Conservation (phyloP, 2,113 vertebrate genomes). For the Notarius lentiginosus region DNA sequence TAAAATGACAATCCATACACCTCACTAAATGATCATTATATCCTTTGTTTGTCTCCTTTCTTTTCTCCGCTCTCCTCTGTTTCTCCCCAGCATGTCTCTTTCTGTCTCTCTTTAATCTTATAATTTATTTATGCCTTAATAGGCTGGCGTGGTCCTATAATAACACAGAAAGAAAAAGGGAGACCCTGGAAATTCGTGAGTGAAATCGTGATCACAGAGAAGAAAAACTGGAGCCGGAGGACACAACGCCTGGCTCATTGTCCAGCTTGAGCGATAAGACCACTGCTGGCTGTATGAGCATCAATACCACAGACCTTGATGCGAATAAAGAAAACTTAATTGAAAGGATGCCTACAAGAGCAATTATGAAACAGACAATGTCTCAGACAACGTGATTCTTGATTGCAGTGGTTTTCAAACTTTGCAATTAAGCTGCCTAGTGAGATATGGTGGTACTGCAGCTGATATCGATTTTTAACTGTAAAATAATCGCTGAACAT, state of each 20-base stretch:
- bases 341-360: not conserved
- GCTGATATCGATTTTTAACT: not conserved
- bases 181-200: not conserved
- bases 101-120: constrained; percentile 3
- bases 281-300: not conserved
- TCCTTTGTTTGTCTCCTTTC: not conserved
- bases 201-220: constrained; percentile 39
- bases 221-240: constrained; percentile 20
- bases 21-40: not conserved
- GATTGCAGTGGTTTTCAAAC: not conserved
- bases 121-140: not conserved
- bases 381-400: not conserved
- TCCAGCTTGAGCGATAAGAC: not conserved
- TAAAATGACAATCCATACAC: not conserved
- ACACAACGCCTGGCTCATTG: constrained; percentile 14
- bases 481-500: not conserved
- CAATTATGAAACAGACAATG: not conserved
- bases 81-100: not conserved
- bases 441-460: not conserved
- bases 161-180: constrained; percentile 1
- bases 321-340: not conserved
- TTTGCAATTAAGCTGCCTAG: not conserved
- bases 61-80: not conserved
- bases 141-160: constrained; percentile 6
- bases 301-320: not conserved